phyloP scores from a whole-genome alignment of 2,888 invertebrate species.

The Drosophila nr. perissopoda region DNA sequence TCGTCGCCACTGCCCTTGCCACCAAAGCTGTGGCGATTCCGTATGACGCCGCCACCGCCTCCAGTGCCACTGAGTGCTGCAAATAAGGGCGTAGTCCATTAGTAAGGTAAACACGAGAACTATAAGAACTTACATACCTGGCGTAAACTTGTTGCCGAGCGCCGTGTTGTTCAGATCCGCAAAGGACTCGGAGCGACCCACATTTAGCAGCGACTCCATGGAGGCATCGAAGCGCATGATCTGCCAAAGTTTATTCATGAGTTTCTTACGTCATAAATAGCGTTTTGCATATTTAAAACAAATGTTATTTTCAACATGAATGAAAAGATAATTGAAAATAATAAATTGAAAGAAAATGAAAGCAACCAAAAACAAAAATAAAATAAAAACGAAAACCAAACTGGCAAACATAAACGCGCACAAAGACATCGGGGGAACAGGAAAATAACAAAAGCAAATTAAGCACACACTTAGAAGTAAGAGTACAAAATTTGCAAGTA shows the following conservation, averaged over 20 bases:
- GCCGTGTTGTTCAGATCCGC: constrained; percentile 91
- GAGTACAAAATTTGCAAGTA: constrained; percentile 15
- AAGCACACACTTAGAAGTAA: constrained; percentile 11
- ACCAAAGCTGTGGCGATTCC: constrained; percentile 87
- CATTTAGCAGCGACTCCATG: constrained; percentile 90
- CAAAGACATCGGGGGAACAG: constrained; percentile 37
- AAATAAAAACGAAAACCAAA: constrained; percentile 32
- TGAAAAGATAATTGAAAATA: constrained; percentile 62
- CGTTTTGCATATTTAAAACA: constrained; percentile 47
- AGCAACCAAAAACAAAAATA: constrained; percentile 16
- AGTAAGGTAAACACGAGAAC: constrained; percentile 10
- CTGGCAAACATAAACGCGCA: constrained; percentile 63
- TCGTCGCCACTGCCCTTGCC: constrained; percentile 87
- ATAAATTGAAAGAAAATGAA: constrained; percentile 26
- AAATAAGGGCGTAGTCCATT: constrained; percentile 19
- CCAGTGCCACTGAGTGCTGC: constrained; percentile 67
- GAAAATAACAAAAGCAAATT: constrained; percentile 21
- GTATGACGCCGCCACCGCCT: constrained; percentile 67
- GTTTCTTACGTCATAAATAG: constrained; percentile 73
- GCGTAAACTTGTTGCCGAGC: constrained; percentile 63
- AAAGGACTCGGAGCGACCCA: constrained; percentile 93
- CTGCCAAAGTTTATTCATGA: constrained; percentile 85
- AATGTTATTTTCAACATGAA: constrained; percentile 60
- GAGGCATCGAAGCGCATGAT: constrained; percentile 93
- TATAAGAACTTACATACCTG: constrained; percentile 52